Evolutionary conservation across 1,140 invertebrate genomes (phyloP), one percentile per base, ranked within the genome.

Genomic region (Caerostris extrusa): DNA sequence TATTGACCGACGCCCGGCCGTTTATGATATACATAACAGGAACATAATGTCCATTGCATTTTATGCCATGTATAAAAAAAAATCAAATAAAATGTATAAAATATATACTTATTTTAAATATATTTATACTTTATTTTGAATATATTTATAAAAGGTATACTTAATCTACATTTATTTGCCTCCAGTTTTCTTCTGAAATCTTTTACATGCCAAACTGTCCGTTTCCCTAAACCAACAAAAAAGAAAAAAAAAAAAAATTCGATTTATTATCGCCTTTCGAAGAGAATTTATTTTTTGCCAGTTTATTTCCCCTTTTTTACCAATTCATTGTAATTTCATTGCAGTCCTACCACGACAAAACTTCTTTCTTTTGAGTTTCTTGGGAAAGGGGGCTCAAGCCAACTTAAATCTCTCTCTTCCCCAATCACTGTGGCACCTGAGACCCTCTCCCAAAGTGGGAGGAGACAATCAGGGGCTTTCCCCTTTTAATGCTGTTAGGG

Each of bases 281-380:
- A 67, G n/a, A 6, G 14, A n/a, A 67, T 17, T 17, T 67, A 17
- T 61, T 61, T 14, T 61, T 17, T 5, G 17, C 60, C 8, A 61
- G 5, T 17, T 53, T 53, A 71, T 19, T 71, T 10, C 12, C 3
- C 19, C 50, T 77, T 77, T 77, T 77, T 53, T 14, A 77, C 14
- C 34, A 77, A 53, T 12, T 77, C 69, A 77, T 77, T 77, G 69
- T 77, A 77, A 77, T 77, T 77, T 77, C 69, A 77, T 77, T 77
- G 69, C 69, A 77, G 69, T 12, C 69, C 69, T 34, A 5, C 34
- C 19, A 77, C 34, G 69, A 77, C 69, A 77, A 34, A 12, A 53
- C 69, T 77, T 77, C 69, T n/a, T 34, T 50, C 69, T 10, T 12
- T 77, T 77, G 7, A 77, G 69, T 77, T 50, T 77, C 34, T 77